Evolutionary conservation across 1,140 invertebrate species (phyloP).

Genomic region (Papilio aristodemus): DNA sequence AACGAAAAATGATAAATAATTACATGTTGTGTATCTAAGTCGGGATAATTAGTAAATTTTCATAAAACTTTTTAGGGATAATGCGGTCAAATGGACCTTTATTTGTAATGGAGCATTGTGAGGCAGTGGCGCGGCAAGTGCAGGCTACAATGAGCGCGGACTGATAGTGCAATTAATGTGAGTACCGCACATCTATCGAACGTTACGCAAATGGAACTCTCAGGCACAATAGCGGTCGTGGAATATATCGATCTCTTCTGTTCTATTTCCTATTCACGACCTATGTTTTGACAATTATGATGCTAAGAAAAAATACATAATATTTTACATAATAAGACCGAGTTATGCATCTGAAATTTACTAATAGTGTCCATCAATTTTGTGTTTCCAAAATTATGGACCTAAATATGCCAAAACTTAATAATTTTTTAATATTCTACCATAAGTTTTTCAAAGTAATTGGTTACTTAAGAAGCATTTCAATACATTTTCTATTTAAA

Average conservation of each 20-base stretch:
- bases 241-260: slow-evolving; percentile 8
- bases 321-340: too few species aligned
- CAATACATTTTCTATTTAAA: too few species aligned
- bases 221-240: slow-evolving; percentile 13
- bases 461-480: too few species aligned
- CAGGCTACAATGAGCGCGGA: slow-evolving; percentile 27
- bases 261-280: slow-evolving; percentile 15
- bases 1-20: too few species aligned
- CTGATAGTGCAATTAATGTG: slow-evolving; percentile 32
- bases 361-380: too few species aligned
- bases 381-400: too few species aligned
- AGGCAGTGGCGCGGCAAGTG: background rate
- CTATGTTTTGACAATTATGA: background rate
- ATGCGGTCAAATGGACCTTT: background rate
- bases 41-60: too few species aligned
- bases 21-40: too few species aligned
- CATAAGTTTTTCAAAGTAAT: too few species aligned
- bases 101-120: background rate
- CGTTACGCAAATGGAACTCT: slow-evolving; percentile 30
- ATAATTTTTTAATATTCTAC: too few species aligned
- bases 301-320: background rate
- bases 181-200: slow-evolving; percentile 33
- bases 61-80: background rate
- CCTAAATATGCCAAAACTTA: too few species aligned
- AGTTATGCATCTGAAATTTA: too few species aligned